phyloP scores from a whole-genome alignment of 2,888 invertebrate species.

The Altica lythri region DNA sequence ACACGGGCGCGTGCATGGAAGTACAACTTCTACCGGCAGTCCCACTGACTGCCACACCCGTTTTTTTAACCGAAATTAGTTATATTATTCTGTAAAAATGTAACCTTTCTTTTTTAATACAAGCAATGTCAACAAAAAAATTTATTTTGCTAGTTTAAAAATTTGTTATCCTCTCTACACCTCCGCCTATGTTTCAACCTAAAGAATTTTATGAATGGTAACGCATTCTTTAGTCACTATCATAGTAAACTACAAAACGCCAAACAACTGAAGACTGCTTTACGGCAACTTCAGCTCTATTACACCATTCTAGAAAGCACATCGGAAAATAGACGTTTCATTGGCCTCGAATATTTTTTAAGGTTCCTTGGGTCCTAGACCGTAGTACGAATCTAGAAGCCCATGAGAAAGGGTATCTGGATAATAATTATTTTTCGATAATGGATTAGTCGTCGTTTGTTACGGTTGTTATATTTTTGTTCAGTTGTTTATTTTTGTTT shows the following conservation, averaged over 20 bases:
- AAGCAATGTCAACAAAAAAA: too few relatives aligned
- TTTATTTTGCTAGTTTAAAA: too few relatives aligned
- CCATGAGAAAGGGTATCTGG: constrained; percentile 45
- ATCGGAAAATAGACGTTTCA: constrained; percentile 34
- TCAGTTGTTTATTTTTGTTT: constrained; percentile 33
- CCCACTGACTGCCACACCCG: too few relatives aligned
- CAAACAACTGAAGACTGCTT: constrained; percentile 30
- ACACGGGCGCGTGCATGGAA: too few relatives aligned
- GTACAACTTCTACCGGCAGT: too few relatives aligned
- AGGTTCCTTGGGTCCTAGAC: constrained; percentile 51
- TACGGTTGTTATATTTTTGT: constrained; percentile 33
- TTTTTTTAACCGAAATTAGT: too few relatives aligned
- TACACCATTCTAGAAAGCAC: constrained; percentile 41
- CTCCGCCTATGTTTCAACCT: constrained; percentile 27
- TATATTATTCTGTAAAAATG: too few relatives aligned
- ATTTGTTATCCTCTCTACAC: background rate
- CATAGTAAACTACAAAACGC: constrained; percentile 49
- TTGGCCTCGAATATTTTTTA: constrained; percentile 53
- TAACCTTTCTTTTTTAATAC: too few relatives aligned
- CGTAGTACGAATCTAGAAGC: constrained; percentile 49
- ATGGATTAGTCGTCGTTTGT: constrained; percentile 34
- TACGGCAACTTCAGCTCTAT: constrained; percentile 46
- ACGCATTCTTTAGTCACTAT: constrained; percentile 44
- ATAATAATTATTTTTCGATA: constrained; percentile 25
- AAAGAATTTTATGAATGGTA: constrained; percentile 54